Evolutionary conservation across 2,888 invertebrate genomes (phyloP), one percentile per base, ranked within the genome.

Genomic region (Sarcophaga variegata): DNA sequence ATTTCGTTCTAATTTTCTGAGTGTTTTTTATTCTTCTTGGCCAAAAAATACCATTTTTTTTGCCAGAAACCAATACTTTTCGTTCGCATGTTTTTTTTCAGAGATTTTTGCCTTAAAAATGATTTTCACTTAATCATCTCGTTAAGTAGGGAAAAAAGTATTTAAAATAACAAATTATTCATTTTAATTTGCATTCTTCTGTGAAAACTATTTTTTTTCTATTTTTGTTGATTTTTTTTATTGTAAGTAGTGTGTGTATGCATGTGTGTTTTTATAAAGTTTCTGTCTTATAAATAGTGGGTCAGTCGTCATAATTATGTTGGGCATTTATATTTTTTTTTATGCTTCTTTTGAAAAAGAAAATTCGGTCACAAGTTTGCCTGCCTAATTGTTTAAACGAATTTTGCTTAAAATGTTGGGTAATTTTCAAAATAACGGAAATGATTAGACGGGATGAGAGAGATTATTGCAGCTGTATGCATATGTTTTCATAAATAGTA

Each of bases 261-360:
- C 71, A 14, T 49, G n/a, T n/a, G 62, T 71, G 72, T 71, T 80
- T 67, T 47, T 49, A 49, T 74, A 14, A 83, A 86, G 86, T 83
- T 2, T 37, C 37, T 37, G 37, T 70, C 77, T 83, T 77, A 72
- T 81, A 67, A 37, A 75, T 83, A 81, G 69, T 81, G 60, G 83
- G 83, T 83, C 86, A 81, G 74, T 74, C 83, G 69, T 83, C 69
- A 83, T 67, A 76, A 37, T 27, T 71, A 66, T 47, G 45, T 22
- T 62, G 14, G 27, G 22, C 4, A 8, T 12, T 25, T 47, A 27
- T 67, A 60, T 45, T 37, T 11, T 49, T 64, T 71, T 83, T 10
- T 67, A 76, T 69, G 47, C 6, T 62, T 62, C 10, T 62, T 62
- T 62, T 22, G 6, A n/a, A 17, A 17, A 59, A 17, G 22, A 60